Percentiles rank a stretch among this genome's conserved stretches.
These are phyloP conservation scores for Formica exsecta DNA, from an alignment of 1,140 invertebrate species.

Conservation along the genomic window DNA sequence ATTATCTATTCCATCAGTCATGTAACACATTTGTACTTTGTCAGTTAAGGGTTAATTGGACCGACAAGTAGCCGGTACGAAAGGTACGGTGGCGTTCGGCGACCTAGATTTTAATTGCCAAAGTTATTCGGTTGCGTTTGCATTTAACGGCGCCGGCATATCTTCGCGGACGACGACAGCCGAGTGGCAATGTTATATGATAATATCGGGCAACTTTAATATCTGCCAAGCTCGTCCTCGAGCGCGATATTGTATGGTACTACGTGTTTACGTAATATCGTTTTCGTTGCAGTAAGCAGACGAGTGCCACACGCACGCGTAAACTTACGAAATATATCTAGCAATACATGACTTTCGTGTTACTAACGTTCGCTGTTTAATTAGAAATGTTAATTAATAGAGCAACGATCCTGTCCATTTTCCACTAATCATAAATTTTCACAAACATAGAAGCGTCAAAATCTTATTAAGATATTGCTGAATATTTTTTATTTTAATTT, in stretches of 20 bases:
- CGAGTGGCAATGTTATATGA: constrained; percentile 27
- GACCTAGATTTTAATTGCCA: constrained; percentile 64
- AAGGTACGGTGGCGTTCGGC: constrained; percentile 12
- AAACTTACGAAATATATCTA: constrained; percentile 27
- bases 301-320: constrained; percentile 14
- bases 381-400: constrained; percentile 43
- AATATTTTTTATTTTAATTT: constrained; percentile 16
- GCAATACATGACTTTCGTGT: not conserved
- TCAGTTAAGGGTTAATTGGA: constrained; percentile 15
- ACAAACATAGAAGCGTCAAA: not conserved
- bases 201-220: constrained; percentile 53
- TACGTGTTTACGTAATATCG: constrained; percentile 48
- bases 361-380: constrained; percentile 1
- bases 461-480: not conserved
- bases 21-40: not conserved
- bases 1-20: not conserved
- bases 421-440: not conserved
- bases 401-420: not conserved
- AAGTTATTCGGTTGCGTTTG: constrained; percentile 56
- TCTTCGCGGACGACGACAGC: constrained; percentile 4
- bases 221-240: constrained; percentile 31
- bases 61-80: not conserved
- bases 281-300: constrained; percentile 41
- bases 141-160: constrained; percentile 26
- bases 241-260: constrained; percentile 24